A percentile compares a stretch with the other conserved stretches of the same genome.
Conservation (phyloP, 2,113 vertebrate species). For the Myodes glareolus region DNA sequence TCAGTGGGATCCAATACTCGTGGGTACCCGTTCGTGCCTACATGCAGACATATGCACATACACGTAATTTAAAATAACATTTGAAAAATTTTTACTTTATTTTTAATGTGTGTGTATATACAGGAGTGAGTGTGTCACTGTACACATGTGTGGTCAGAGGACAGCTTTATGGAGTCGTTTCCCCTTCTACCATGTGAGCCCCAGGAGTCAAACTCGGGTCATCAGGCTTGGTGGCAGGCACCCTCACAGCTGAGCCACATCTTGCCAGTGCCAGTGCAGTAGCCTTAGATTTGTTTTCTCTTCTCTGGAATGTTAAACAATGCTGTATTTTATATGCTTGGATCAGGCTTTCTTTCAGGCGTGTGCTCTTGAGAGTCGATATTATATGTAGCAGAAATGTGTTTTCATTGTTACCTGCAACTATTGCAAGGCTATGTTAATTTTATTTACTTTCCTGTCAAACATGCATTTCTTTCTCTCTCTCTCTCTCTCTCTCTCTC, state of each 20-base stretch:
- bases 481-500: too few species aligned
- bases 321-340: not conserved
- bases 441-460: not conserved
- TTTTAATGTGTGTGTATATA: not conserved
- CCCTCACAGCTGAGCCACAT: not conserved
- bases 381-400: not conserved
- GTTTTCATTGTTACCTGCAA: not conserved
- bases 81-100: not conserved
- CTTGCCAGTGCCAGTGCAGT: too few species aligned
- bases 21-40: not conserved
- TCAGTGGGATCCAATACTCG: not conserved
- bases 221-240: not conserved
- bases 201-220: not conserved
- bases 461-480: too few species aligned
- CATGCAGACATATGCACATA: not conserved
- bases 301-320: not conserved
- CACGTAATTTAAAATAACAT: not conserved
- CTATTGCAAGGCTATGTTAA: not conserved
- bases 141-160: not conserved
- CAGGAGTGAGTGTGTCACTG: not conserved
- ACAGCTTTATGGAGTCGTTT: not conserved
- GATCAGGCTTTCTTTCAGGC: not conserved
- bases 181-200: not conserved
- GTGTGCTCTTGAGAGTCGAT: not conserved
- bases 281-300: not conserved